Evolutionary conservation across 2,113 vertebrate species (phyloP).

Genomic region (Cyprinodon variegatus): DNA sequence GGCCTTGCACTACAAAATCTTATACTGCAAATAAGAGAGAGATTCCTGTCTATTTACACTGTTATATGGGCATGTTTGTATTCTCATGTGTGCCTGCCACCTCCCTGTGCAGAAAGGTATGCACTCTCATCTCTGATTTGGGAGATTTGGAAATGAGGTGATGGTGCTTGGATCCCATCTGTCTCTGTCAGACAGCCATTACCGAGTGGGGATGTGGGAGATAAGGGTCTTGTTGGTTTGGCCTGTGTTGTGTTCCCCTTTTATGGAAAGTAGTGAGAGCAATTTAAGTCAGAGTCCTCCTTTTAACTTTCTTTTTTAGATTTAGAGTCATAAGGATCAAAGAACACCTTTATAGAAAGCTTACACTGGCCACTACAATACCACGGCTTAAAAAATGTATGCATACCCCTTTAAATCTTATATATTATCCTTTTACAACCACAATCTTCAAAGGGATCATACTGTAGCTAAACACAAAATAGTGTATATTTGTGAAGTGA

Average conservation of each 20-base stretch:
- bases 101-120: constrained; percentile 15
- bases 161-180: constrained; percentile 49
- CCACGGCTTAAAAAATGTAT: neutral
- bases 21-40: neutral
- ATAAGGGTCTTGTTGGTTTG: constrained; percentile 12
- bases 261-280: constrained; percentile 5
- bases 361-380: neutral
- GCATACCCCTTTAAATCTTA: neutral
- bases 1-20: neutral
- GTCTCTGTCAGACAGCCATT: constrained; percentile 70
- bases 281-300: constrained; percentile 21
- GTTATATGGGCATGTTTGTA: neutral
- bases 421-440: neutral
- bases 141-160: constrained; percentile 38
- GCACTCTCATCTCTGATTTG: constrained; percentile 26
- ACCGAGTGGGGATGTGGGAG: constrained; percentile 16
- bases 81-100: constrained; percentile 3
- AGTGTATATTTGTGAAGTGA: neutral
- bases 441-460: neutral
- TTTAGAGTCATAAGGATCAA: neutral
- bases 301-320: neutral
- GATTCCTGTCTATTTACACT: constrained; percentile 9
- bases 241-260: constrained; percentile 32
- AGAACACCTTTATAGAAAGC: neutral
- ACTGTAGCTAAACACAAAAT: neutral